A percentile compares a stretch with the other conserved stretches of the same genome.
Conservation (phyloP, 2,888 invertebrate genomes). For the Eristalinus aeneus region DNA sequence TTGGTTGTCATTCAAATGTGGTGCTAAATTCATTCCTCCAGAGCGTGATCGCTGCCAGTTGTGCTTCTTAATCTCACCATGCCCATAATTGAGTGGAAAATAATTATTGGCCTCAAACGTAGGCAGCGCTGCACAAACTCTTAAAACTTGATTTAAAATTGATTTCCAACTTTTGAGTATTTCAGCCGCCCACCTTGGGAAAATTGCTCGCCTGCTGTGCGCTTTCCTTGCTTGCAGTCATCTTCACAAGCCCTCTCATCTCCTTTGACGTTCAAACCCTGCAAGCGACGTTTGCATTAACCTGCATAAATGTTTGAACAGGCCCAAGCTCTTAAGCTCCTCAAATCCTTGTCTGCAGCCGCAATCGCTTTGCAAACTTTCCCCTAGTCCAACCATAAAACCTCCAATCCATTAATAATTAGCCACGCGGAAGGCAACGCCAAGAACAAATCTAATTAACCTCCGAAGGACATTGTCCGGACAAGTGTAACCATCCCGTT, state of each 20-base stretch:
- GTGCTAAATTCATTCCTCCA: too few species aligned
- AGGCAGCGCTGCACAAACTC: too few species aligned
- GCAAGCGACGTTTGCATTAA: background rate
- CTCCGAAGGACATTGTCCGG: constrained; percentile 28
- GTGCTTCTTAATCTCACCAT: too few species aligned
- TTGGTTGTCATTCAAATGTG: too few species aligned
- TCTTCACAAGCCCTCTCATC: background rate
- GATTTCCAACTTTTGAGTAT: too few species aligned
- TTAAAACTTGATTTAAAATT: too few species aligned
- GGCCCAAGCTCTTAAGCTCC: background rate
- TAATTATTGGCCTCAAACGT: too few species aligned
- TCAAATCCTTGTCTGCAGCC: background rate
- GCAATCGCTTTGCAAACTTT: background rate
- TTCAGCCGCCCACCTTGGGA: too few species aligned
- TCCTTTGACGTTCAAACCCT: background rate
- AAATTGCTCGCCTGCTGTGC: too few species aligned
- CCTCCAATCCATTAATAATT: background rate
- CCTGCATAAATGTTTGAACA: background rate
- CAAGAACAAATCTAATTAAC: background rate
- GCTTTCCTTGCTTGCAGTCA: too few species aligned
- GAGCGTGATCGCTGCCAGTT: too few species aligned
- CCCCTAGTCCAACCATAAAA: background rate
- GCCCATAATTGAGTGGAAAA: too few species aligned
- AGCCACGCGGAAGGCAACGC: background rate
- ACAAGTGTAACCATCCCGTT: constrained; percentile 2